A percentile compares a stretch with the other conserved stretches of the same genome.
Conservation (phyloP, 1,140 invertebrate species). For the Ruditapes philippinarum region DNA sequence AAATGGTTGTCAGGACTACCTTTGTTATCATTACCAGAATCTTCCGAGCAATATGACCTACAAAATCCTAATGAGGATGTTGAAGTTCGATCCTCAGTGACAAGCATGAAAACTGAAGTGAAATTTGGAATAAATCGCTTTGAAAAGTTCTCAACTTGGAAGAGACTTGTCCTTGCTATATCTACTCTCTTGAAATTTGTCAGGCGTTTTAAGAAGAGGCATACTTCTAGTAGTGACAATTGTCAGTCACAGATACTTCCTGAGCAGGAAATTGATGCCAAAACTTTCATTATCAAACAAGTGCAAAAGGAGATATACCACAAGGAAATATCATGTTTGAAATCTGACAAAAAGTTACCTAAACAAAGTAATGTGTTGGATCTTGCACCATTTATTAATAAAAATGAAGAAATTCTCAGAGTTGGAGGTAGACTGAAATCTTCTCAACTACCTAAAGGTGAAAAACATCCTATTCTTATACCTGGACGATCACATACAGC, state of each 20-base stretch:
- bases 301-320: slow-evolving; percentile 26
- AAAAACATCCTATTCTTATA: slow-evolving; percentile 66
- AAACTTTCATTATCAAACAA: slow-evolving; percentile 28
- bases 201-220: neutral
- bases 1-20: neutral
- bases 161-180: neutral
- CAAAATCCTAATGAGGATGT: slow-evolving; percentile 4
- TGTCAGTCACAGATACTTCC: neutral
- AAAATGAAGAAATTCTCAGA: slow-evolving; percentile 53
- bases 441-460: neutral
- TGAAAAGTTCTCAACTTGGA: slow-evolving; percentile 6
- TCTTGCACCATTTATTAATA: slow-evolving; percentile 37
- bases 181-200: neutral
- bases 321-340: neutral
- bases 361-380: neutral
- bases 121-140: neutral
- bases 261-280: neutral
- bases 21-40: neutral
- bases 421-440: slow-evolving; percentile 66
- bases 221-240: neutral
- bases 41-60: slow-evolving; percentile 14
- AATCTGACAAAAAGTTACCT: neutral
- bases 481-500: slow-evolving; percentile 48
- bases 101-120: neutral
- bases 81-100: slow-evolving; percentile 18